Percentiles rank a stretch among this genome's conserved stretches.
Evolutionary conservation across 2,888 invertebrate species (phyloP).

Genomic region (Petrolisthes manimaculis): DNA sequence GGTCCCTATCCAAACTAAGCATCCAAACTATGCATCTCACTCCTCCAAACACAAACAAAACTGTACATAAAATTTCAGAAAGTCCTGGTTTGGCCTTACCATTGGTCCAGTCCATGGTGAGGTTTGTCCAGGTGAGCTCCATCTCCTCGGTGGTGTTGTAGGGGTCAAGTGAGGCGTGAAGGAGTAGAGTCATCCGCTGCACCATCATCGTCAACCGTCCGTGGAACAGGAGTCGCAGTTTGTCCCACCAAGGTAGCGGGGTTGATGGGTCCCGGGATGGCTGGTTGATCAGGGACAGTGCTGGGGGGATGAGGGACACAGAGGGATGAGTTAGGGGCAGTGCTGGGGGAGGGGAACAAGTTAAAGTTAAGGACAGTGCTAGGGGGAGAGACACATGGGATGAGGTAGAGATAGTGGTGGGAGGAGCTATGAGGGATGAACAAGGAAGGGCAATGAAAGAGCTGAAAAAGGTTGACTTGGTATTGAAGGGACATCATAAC

Average conservation of each 20-base stretch:
- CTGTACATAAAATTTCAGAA: not conserved
- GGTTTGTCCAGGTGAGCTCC: constrained; percentile 95
- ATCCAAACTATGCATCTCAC: no score
- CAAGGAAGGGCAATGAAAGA: not conserved
- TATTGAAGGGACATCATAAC: not conserved
- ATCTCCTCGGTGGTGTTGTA: constrained; percentile 99
- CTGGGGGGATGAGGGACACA: constrained; percentile 11
- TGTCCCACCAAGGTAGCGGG: constrained; percentile 97
- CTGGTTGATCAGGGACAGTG: constrained; percentile 70
- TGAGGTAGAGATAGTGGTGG: not conserved
- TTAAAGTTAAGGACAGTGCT: not conserved
- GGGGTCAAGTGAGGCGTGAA: constrained; percentile 96
- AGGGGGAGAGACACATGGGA: not conserved
- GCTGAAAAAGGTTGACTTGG: no score
- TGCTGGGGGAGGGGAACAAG: no score
- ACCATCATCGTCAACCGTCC: constrained; percentile 91
- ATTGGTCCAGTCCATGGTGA: constrained; percentile 96
- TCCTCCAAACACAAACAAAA: not conserved
- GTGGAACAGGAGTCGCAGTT: constrained; percentile 90
- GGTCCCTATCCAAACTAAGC: no score
- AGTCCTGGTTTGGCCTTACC: constrained; percentile 72
- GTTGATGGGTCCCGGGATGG: constrained; percentile 91
- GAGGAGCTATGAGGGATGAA: not conserved
- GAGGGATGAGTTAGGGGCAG: not conserved
- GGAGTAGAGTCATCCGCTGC: constrained; percentile 86